These are phyloP conservation scores for Oryzias sinensis DNA, from an alignment of 2,797 vertebrate species.

Conservation along the genomic window DNA sequence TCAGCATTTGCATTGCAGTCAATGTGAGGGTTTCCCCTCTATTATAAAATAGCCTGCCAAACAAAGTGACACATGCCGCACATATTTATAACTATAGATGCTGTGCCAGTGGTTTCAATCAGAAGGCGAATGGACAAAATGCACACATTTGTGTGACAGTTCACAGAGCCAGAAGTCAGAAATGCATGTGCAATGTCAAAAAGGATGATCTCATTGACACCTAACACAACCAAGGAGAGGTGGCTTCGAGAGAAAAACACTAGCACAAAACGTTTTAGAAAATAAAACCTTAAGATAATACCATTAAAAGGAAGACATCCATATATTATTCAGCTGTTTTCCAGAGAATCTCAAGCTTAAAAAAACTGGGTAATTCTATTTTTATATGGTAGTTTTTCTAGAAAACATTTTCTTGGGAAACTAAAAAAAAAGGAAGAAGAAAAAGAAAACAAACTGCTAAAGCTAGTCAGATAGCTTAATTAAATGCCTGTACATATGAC, in stretches of 20 bases:
- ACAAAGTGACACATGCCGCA: constrained; percentile 8
- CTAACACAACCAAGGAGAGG: neutral
- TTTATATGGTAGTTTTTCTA: too few relatives aligned
- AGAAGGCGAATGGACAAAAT: neutral
- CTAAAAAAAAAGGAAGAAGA: too few relatives aligned
- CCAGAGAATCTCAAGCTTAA: too few relatives aligned
- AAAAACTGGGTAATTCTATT: too few relatives aligned
- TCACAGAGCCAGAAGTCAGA: neutral
- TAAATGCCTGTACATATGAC: too few relatives aligned
- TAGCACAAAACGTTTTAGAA: constrained; percentile 21
- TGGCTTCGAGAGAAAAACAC: constrained; percentile 20
- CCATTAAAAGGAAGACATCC: constrained; percentile 2
- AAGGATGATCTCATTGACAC: neutral
- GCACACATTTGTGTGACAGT: neutral
- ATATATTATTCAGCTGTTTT: too few relatives aligned
- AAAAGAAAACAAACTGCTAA: too few relatives aligned
- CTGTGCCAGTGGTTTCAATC: neutral
- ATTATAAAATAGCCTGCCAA: constrained; percentile 3
- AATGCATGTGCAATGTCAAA: constrained; percentile 4
- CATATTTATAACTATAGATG: neutral
- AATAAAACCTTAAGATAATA: constrained; percentile 8
- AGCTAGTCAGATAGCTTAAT: too few relatives aligned
- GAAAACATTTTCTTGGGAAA: too few relatives aligned
- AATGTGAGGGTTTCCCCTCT: constrained; percentile 54
- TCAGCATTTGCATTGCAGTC: constrained; percentile 53